Evolutionary conservation across 2,888 invertebrate genomes (phyloP).

Genomic region (Rutpela maculata): DNA sequence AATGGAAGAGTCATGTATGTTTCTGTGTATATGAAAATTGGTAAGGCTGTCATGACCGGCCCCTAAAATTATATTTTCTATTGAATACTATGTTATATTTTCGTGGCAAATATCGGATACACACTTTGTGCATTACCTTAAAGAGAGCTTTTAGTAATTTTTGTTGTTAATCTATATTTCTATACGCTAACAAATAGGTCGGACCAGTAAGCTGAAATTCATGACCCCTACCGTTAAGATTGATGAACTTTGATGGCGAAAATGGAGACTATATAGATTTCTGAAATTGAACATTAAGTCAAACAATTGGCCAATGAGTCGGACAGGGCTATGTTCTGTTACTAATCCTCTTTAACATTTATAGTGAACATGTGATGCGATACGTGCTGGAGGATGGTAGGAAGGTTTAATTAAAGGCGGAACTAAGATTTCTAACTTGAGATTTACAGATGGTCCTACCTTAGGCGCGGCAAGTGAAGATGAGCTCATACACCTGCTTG

Average conservation of each 20-base stretch:
- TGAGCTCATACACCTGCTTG: too few species aligned
- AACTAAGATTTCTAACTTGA: too few species aligned
- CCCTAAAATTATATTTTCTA: slow-evolving; percentile 6
- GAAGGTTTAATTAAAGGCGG: too few species aligned
- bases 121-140: slow-evolving; percentile 14
- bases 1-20: slow-evolving; percentile 34
- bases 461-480: too few species aligned
- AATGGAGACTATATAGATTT: too few species aligned
- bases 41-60: background rate
- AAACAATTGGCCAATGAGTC: too few species aligned
- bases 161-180: background rate
- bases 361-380: too few species aligned
- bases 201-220: background rate
- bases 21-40: slow-evolving; percentile 14
- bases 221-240: background rate
- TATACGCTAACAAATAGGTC: background rate
- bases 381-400: too few species aligned
- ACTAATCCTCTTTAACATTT: too few species aligned
- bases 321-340: too few species aligned
- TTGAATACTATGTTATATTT: background rate
- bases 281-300: too few species aligned
- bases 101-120: slow-evolving; percentile 9
- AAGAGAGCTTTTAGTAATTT: background rate
- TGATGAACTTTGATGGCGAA: background rate
- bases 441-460: too few species aligned